Evolutionary conservation across 2,888 invertebrate species (phyloP).

Genomic region (Caenorhabditis afra): DNA sequence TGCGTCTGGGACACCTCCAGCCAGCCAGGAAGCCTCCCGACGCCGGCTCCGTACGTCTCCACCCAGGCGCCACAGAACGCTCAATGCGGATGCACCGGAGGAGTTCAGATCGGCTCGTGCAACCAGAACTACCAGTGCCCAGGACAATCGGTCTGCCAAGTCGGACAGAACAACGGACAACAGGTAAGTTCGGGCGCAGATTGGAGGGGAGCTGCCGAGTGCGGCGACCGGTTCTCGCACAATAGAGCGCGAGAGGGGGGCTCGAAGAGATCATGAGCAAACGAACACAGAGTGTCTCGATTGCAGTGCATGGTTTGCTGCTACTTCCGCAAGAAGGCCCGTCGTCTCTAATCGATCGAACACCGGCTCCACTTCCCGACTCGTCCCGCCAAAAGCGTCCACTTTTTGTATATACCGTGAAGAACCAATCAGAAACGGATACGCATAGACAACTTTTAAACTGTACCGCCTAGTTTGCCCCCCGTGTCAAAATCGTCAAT

Average conservation of each 20-base stretch:
- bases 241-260: constrained; percentile 45
- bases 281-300: constrained; percentile 41
- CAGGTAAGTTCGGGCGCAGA: constrained; percentile 53
- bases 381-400: constrained; percentile 40
- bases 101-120: constrained; percentile 79
- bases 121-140: constrained; percentile 80
- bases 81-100: constrained; percentile 77
- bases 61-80: constrained; percentile 69
- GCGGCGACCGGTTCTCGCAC: constrained; percentile 26
- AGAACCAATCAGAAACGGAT: constrained; percentile 55
- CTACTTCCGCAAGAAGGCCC: constrained; percentile 78
- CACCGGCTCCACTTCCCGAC: constrained; percentile 8
- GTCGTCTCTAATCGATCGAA: constrained; percentile 57
- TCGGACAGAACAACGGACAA: constrained; percentile 73
- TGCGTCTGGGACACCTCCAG: constrained; percentile 67
- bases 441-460: constrained; percentile 57
- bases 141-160: constrained; percentile 79
- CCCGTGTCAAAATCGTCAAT: constrained; percentile 4
- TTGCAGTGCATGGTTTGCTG: constrained; percentile 79
- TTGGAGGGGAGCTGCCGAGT: constrained; percentile 8
- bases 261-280: constrained; percentile 53
- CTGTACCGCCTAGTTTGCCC: constrained; percentile 61
- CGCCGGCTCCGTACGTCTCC: constrained; percentile 74
- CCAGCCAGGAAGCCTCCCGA: constrained; percentile 69
- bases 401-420: constrained; percentile 59